Evolutionary conservation across 2,888 invertebrate species (phyloP).

Genomic region (Microctonus aethiopoides): DNA sequence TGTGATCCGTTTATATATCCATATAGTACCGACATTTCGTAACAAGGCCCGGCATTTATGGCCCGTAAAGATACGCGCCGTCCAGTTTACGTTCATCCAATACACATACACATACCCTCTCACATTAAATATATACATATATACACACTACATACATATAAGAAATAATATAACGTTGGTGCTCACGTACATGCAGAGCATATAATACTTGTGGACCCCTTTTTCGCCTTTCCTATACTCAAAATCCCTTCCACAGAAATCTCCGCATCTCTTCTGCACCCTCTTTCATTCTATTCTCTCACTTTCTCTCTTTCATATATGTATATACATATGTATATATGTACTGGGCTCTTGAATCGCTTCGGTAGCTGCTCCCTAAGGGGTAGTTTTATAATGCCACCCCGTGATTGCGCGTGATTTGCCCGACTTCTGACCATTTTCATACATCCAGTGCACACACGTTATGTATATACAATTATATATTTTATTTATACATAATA

Average conservation of each 20-base stretch:
- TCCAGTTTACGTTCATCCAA: constrained; percentile 53
- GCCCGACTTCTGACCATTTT: constrained; percentile 40
- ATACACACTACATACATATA: background rate
- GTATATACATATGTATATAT: background rate
- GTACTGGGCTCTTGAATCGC: constrained; percentile 9
- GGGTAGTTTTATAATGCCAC: constrained; percentile 27
- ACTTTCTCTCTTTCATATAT: background rate
- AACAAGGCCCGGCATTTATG: constrained; percentile 66
- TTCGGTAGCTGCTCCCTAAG: constrained; percentile 27
- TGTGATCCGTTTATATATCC: too few species aligned
- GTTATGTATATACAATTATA: background rate
- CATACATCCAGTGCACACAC: background rate
- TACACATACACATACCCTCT: background rate
- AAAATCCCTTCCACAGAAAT: background rate
- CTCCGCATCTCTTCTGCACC: constrained; percentile 12
- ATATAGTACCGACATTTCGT: constrained; percentile 59
- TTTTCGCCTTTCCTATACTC: background rate
- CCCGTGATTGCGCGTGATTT: constrained; percentile 60
- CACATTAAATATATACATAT: background rate
- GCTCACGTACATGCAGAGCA: background rate
- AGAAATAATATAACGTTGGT: background rate
- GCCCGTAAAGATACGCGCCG: constrained; percentile 67
- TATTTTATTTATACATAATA: too few species aligned
- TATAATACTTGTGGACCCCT: constrained; percentile 2
- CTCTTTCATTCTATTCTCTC: background rate